phyloP scores from a whole-genome alignment of 2,888 invertebrate genomes.

The Lathronympha strigana region DNA sequence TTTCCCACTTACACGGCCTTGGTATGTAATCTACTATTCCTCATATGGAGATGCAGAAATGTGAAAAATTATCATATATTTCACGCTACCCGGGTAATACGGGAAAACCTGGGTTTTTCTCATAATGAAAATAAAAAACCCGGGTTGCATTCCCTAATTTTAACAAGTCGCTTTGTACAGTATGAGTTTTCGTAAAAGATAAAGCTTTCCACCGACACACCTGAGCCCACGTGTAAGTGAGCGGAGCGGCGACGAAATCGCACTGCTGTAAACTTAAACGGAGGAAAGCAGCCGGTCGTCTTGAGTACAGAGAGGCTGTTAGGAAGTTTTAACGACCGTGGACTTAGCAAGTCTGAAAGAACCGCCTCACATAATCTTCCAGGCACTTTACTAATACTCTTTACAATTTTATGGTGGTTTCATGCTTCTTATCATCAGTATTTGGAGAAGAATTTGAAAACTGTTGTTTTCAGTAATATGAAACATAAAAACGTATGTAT shows the following conservation, averaged over 20 bases:
- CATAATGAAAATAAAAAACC: too few species aligned
- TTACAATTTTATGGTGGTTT: conserved; percentile 50
- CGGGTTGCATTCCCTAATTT: too few species aligned
- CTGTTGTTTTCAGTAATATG: background rate
- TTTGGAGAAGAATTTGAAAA: background rate
- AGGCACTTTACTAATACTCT: conserved; percentile 55
- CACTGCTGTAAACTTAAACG: conserved; percentile 59
- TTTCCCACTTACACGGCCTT: too few species aligned
- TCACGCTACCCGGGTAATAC: too few species aligned
- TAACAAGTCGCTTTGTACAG: background rate
- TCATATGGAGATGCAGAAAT: too few species aligned
- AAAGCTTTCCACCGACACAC: conserved; percentile 40
- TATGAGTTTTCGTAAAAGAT: conserved; percentile 14
- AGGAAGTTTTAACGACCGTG: conserved; percentile 66
- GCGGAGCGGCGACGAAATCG: conserved; percentile 53
- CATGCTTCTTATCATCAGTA: conserved; percentile 5
- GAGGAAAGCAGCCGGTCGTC: conserved; percentile 53
- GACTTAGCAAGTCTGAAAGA: conserved; percentile 56
- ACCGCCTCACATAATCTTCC: conserved; percentile 53
- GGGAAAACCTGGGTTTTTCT: too few species aligned
- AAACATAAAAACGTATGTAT: too few species aligned
- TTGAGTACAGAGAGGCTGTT: conserved; percentile 63
- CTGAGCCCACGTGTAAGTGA: conserved; percentile 46
- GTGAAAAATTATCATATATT: background rate
- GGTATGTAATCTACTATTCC: too few species aligned